Conservation (phyloP, 2,888 invertebrate species). For the Sphecodes monilicornis region DNA sequence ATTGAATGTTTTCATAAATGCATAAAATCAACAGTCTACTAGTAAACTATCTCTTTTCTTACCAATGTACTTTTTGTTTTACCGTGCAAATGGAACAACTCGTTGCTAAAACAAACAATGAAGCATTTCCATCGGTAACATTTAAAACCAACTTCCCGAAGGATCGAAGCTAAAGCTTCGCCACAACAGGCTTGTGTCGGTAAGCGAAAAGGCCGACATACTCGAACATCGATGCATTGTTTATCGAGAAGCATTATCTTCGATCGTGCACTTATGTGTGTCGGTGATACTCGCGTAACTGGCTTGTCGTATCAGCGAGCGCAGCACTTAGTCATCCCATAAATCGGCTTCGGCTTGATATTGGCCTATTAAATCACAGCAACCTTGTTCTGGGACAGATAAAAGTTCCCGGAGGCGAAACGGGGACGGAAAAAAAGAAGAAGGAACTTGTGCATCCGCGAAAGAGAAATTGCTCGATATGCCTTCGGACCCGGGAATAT, state of each 20-base stretch:
- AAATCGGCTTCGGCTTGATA: conserved; percentile 23
- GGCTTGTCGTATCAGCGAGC: conserved; percentile 16
- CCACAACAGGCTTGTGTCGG: not conserved
- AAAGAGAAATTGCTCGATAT: conserved; percentile 21
- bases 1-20: not conserved
- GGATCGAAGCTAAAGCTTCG: not conserved
- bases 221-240: not conserved
- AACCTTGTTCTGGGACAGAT: conserved; percentile 26
- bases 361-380: conserved; percentile 25
- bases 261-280: not conserved
- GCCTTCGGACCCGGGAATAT: not conserved
- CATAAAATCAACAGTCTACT: not conserved
- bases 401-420: conserved; percentile 19
- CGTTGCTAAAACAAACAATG: not conserved
- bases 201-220: not conserved
- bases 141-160: not conserved
- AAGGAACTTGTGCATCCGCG: conserved; percentile 3
- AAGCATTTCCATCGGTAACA: not conserved
- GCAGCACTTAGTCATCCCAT: conserved; percentile 10
- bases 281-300: not conserved
- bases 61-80: not conserved
- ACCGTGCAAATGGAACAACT: not conserved
- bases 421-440: not conserved
- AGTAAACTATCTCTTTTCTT: not conserved
- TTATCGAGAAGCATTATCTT: not conserved